Evolutionary conservation across 2,888 invertebrate genomes (phyloP).

Genomic region (Chironomus riparius): DNA sequence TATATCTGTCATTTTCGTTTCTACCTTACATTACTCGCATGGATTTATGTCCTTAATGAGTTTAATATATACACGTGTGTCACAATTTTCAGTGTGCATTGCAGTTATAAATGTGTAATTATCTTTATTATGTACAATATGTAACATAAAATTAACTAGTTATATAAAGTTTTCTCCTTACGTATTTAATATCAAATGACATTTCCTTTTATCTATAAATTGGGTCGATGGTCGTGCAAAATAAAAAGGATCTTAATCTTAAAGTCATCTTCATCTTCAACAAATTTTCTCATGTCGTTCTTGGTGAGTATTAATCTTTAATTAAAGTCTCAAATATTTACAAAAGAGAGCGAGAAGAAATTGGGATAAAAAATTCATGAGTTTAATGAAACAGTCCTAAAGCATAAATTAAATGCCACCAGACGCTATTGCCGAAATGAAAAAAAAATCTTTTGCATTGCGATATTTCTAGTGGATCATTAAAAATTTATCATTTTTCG

Average conservation of each 20-base stretch:
- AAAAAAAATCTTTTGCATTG: not conserved
- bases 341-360: not conserved
- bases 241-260: no score
- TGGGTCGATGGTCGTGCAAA: no score
- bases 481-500: not conserved
- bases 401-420: no score
- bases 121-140: not conserved
- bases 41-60: not conserved
- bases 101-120: not conserved
- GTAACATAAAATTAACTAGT: not conserved
- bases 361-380: no score
- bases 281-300: not conserved
- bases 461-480: not conserved
- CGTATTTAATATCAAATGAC: not conserved
- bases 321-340: slow-evolving; percentile 23
- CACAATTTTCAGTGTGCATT: slow-evolving; percentile 9
- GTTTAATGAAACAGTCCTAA: no score
- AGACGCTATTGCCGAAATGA: not conserved
- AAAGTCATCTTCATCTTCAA: not conserved
- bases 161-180: not conserved
- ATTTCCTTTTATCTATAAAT: no score
- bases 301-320: not conserved
- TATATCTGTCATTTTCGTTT: no score
- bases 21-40: no score
- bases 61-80: not conserved